Conservation (phyloP, 2,797 vertebrate species). For the Chelonia mydas region DNA sequence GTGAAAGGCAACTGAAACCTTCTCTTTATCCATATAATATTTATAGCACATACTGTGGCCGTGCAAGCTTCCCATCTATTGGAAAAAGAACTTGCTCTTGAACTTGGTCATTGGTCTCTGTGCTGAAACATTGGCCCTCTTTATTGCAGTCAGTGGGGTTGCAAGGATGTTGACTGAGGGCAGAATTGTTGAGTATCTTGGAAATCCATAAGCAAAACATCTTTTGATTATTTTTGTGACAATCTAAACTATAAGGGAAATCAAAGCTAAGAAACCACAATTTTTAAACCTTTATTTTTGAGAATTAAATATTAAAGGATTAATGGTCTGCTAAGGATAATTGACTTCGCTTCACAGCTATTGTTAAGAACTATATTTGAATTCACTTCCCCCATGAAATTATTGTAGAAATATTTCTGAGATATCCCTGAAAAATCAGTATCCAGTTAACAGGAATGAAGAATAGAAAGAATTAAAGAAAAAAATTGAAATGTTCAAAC, state of each 20-base stretch:
- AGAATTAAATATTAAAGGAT: conserved; percentile 13
- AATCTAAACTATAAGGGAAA: conserved; percentile 18
- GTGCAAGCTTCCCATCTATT: neutral
- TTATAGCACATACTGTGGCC: neutral
- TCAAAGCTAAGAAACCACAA: conserved; percentile 14
- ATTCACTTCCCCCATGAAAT: neutral
- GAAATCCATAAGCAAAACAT: conserved; percentile 25
- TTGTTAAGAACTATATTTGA: conserved; percentile 32
- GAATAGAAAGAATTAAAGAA: neutral
- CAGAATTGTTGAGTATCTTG: neutral
- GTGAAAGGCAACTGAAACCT: neutral
- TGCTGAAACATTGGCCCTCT: neutral
- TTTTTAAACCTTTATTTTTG: conserved; percentile 19
- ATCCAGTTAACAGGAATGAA: conserved; percentile 10
- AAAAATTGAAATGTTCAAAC: neutral
- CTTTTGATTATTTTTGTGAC: conserved; percentile 1
- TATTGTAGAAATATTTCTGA: conserved; percentile 12
- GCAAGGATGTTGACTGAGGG: neutral
- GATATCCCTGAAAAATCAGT: conserved; percentile 4
- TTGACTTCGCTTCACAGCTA: neutral
- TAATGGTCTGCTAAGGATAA: conserved; percentile 45
- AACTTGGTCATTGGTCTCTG: neutral
- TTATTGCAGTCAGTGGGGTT: neutral
- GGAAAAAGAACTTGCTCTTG: neutral
- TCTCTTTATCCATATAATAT: neutral